A percentile compares a stretch with the other conserved stretches of the same genome.
These are phyloP conservation scores for Patiria pectinifera DNA, from an alignment of 53 echinoderm and acorn worm species.

Conservation along the genomic window DNA sequence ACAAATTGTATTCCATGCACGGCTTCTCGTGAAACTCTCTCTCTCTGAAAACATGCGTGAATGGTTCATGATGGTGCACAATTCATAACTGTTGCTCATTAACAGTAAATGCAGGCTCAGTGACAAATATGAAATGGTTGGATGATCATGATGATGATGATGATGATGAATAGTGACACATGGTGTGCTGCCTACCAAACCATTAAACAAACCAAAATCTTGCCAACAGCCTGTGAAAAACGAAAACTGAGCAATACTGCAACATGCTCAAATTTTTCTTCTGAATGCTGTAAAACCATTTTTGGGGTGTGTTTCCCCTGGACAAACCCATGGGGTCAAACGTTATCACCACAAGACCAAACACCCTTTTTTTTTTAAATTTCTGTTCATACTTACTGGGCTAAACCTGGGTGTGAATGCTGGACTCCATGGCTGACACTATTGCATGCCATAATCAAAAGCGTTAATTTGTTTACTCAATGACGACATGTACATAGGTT, in stretches of 20 bases:
- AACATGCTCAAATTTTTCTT: too few relatives aligned
- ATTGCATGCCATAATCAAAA: constrained; percentile 43
- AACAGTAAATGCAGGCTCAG: not conserved
- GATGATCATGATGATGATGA: not conserved
- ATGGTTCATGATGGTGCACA: not conserved
- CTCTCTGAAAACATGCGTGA: not conserved
- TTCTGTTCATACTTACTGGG: constrained; percentile 48
- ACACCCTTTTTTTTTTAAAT: not conserved
- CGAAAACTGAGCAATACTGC: not conserved
- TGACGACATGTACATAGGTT: not conserved
- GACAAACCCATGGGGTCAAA: not conserved
- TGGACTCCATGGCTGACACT: constrained; percentile 44
- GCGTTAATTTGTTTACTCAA: not conserved
- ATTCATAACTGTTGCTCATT: not conserved
- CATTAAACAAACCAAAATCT: not conserved
- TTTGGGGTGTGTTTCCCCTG: too few relatives aligned
- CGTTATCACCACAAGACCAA: not conserved
- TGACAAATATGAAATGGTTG: too few relatives aligned
- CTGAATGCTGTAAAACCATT: too few relatives aligned
- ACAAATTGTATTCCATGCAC: too few relatives aligned
- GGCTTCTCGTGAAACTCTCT: too few relatives aligned
- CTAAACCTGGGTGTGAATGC: constrained; percentile 32
- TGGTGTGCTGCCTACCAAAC: not conserved
- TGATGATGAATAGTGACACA: not conserved
- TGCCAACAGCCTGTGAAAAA: not conserved